Evolutionary conservation across 2,113 vertebrate genomes (phyloP).

Genomic region (Rousettus leschenaultii): DNA sequence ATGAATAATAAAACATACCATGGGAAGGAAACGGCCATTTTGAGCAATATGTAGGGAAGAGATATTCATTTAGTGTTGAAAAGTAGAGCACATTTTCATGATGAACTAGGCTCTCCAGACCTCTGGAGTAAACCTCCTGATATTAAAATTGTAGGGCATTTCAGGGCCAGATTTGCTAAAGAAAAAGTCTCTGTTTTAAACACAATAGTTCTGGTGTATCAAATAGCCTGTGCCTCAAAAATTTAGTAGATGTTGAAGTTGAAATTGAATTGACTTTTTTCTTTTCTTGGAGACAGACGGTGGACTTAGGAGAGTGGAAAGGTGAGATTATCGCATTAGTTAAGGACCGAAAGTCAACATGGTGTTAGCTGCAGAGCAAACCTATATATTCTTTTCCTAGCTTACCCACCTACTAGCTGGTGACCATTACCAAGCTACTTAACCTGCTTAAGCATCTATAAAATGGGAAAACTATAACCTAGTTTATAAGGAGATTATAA

Average conservation of each 20-base stretch:
- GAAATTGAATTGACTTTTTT: background rate
- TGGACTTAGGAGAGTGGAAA: background rate
- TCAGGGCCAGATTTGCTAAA: background rate
- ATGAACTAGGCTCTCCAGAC: conserved; percentile 55
- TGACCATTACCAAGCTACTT: background rate
- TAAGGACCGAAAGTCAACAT: background rate
- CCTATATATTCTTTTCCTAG: background rate
- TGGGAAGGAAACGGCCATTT: conserved; percentile 81
- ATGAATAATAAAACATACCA: conserved; percentile 86
- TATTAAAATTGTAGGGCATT: background rate
- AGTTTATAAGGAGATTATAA: background rate
- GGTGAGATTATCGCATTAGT: background rate
- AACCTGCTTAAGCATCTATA: background rate
- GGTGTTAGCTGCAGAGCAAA: background rate
- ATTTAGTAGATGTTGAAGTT: background rate
- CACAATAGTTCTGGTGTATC: background rate
- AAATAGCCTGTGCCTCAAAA: background rate
- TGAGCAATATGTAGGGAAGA: conserved; percentile 75
- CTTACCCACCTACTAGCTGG: background rate
- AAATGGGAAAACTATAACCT: background rate
- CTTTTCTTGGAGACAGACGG: background rate
- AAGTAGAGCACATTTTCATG: conserved; percentile 73
- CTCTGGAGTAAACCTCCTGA: conserved; percentile 36
- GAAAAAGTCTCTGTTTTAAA: background rate
- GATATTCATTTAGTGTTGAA: conserved; percentile 63